Evolutionary conservation across 2,888 invertebrate species (phyloP), one percentile per base, ranked within the genome.

Genomic region (Tolmerus cingulatus): DNA sequence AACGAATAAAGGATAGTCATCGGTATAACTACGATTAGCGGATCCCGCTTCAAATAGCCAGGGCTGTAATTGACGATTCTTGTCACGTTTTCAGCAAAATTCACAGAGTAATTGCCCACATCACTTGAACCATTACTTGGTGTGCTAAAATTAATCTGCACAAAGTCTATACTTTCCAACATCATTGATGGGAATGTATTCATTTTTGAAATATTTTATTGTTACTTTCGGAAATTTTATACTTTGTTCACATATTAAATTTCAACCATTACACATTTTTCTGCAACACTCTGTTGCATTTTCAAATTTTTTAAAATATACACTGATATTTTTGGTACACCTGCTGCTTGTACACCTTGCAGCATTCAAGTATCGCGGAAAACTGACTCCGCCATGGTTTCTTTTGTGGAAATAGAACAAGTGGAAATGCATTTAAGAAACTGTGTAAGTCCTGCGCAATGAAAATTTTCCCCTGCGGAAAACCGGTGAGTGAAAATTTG

Each of bases 1-100:
- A 89, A 66, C 1, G 93, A 92, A 91, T 96, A 97, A 82, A 95
- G 93, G 19, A 95, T 92, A 5, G 96, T 96, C 89, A 96, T 94
- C 0, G 95, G 51, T 46, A 86, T 77, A 40, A 77, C 55, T 2
- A 86, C 9, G 19, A 76, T 95, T 46, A 87, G 43, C 5, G 74
- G 19, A 55, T 86, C 86, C 30, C 76, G 16, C 40, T 74, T 57
- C 74, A 74, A 34, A 23, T 84, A 84, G 27, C 66, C 30, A 9
- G 27, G 57, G 1, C 40, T 84, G n/a, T 66, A 40, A 74, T 84
- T 84, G 19, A 74, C 40, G 19, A 84, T 66, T 84, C 74, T 84
- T 1, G 84, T 84, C 7, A 19, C 66, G 37, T 34, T 76, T 19
- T 76, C 76, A 19, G 76, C 19, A 16, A 34, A 76, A 74, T 84